Evolutionary conservation across 2,888 invertebrate genomes (phyloP), one percentile per base, ranked within the genome.

Genomic region (Ypsolopha sequella): DNA sequence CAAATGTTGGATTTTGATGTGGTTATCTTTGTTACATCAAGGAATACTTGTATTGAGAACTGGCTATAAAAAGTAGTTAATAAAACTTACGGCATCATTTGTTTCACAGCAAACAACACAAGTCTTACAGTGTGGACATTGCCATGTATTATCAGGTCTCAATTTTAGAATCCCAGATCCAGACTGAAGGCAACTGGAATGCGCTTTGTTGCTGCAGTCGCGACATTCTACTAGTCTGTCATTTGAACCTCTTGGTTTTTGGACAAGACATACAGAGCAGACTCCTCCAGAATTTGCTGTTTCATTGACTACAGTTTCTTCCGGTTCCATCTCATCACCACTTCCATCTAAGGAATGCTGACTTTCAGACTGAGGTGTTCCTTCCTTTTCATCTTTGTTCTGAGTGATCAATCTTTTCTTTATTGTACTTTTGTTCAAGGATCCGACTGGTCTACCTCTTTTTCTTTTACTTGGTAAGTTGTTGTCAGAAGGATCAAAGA

Each of bases 111-210:
- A 96, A 41, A 94, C 86, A 46, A 90, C 90, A 76, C 97, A 97
- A 9, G 91, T 93, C 76, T 95, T 96, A 66, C 97, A 97, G 67
- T 94, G 93, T 50, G 94, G 93, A 70, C 97, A 97, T 63, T 95
- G 95, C 95, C 95, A 97, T 36, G 91, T 90, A 58, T 90, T 90
- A 58, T 91, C 91, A 41, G 89, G 89, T 47, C 89, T 78, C 58
- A 90, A 87, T 66, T 91, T 89, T 46, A 90, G 72, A 70, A 91
- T 87, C 61, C 91, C 89, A 60, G 91, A 90, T 9, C 91, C 91
- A 48, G 89, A 87, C 62, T 91, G 91, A 45, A 93, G 86, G 63
- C 93, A 93, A 55, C 88, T 89, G 13, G 89, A 86, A 71, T 93
- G 93, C 48, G 91, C 93, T 88, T 92, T 91, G 58, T 91, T 91